Evolutionary conservation across 2,888 invertebrate genomes (phyloP).

Genomic region (Hypena proboscidalis): DNA sequence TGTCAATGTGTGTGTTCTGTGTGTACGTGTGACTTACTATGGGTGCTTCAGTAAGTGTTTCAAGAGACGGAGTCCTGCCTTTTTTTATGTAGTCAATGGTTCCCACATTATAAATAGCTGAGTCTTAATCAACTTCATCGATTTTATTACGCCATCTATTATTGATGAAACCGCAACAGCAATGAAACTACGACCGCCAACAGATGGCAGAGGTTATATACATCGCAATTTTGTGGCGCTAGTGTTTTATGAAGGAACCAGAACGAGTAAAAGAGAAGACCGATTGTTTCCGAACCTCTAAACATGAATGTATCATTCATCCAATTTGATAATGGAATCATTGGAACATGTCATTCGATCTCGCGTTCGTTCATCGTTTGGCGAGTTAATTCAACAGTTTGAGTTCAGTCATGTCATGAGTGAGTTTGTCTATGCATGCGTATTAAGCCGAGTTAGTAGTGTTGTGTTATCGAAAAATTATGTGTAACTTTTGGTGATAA

Average conservation of each 20-base stretch:
- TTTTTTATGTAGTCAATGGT: too few relatives aligned
- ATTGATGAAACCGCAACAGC: slow-evolving; percentile 8
- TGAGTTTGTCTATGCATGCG: slow-evolving; percentile 10
- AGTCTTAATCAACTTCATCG: slow-evolving; percentile 29
- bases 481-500: slow-evolving; percentile 38
- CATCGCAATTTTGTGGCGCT: slow-evolving; percentile 32
- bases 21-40: too few relatives aligned
- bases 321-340: slow-evolving; percentile 25
- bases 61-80: not conserved
- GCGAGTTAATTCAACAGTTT: slow-evolving; percentile 11
- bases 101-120: not conserved
- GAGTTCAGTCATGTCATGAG: slow-evolving; percentile 15
- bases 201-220: slow-evolving; percentile 42
- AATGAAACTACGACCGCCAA: slow-evolving; percentile 16
- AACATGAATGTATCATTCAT: slow-evolving; percentile 33
- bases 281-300: slow-evolving; percentile 33
- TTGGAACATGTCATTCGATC: slow-evolving; percentile 37
- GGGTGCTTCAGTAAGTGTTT: not conserved
- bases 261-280: slow-evolving; percentile 61
- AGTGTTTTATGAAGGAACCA: slow-evolving; percentile 19
- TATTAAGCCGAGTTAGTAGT: slow-evolving; percentile 18
- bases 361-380: slow-evolving; percentile 22
- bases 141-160: slow-evolving; percentile 57
- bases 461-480: slow-evolving; percentile 39
- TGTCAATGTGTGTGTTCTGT: too few relatives aligned